Base-by-base conservation (phyloP, 2,888 invertebrate species). In the Xestia c-nigrum region DNA sequence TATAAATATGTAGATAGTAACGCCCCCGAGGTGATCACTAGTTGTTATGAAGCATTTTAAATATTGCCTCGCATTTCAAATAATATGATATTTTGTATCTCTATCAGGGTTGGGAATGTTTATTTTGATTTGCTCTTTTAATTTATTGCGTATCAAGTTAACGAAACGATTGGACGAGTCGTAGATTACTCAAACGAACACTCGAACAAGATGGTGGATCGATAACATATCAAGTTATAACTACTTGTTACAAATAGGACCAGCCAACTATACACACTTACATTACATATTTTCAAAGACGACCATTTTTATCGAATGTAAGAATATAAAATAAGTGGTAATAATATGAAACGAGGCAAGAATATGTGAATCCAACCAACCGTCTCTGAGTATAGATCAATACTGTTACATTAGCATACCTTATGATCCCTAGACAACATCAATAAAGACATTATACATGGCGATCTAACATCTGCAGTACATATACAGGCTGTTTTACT, bases 1-100 rank as follows among this genome's bases (percentile, higher is more conserved):
- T 94, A 94, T 94, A 94, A 93, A 94, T 94, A 95, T 94, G 94
- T 94, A 93, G 94, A 95, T 94, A 94, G 94, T 93, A 88, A 95
- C 95, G 95, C 95, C 94, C 93, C 91, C 92, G 90, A 93, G 91
- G 92, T 94, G 93, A 94, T 93, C 93, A 89, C 90, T 92, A 91
- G 90, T 92, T 92, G 90, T 93, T 94, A 92, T 89, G 87, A 91
- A 91, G 87, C 89, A 90, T 94, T 93, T 93, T 92, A 90, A 92
- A 93, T 93, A 93, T 92, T 92, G 91, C 91, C 89, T 90, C 89
- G 89, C 88, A 88, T 91, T 92, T 91, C 87, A 88, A 90, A 91
- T 91, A 90, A 91, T 91, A 91, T 91, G 86, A 92, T 92, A 91
- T 91, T 91, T 91, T 90, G 89, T 91, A 90, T 90, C 90, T 91